phyloP scores from a whole-genome alignment of 2,113 vertebrate genomes.

The Plectropomus leopardus region DNA sequence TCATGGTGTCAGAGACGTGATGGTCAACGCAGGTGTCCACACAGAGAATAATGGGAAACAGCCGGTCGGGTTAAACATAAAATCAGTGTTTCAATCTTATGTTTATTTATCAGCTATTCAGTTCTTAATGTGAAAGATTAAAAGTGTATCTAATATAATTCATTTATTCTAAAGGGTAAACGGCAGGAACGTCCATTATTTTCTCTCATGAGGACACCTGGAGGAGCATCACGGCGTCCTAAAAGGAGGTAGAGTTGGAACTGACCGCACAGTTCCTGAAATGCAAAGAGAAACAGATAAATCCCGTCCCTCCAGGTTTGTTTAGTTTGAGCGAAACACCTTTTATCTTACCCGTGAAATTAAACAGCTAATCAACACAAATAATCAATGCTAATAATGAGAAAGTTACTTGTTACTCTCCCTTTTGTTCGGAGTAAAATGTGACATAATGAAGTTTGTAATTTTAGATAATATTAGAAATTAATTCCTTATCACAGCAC shows the following conservation, averaged over 20 bases:
- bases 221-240: neutral
- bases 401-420: neutral
- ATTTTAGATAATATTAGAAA: neutral
- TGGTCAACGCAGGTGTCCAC: neutral
- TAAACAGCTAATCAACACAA: neutral
- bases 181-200: neutral
- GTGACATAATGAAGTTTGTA: neutral
- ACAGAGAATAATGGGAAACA: neutral
- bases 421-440: neutral
- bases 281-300: neutral
- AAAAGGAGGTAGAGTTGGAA: neutral
- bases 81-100: neutral
- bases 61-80: neutral
- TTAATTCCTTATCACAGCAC: neutral
- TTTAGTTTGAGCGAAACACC: neutral
- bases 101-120: neutral
- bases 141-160: neutral
- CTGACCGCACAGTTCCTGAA: neutral
- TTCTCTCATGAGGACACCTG: neutral
- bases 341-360: too few species aligned
- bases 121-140: neutral
- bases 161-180: neutral
- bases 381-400: neutral
- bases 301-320: neutral
- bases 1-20: neutral